A percentile compares a stretch with the other conserved stretches of the same genome.
phyloP scores from a whole-genome alignment of 2,797 vertebrate species.

The Enteromius radiatus region DNA sequence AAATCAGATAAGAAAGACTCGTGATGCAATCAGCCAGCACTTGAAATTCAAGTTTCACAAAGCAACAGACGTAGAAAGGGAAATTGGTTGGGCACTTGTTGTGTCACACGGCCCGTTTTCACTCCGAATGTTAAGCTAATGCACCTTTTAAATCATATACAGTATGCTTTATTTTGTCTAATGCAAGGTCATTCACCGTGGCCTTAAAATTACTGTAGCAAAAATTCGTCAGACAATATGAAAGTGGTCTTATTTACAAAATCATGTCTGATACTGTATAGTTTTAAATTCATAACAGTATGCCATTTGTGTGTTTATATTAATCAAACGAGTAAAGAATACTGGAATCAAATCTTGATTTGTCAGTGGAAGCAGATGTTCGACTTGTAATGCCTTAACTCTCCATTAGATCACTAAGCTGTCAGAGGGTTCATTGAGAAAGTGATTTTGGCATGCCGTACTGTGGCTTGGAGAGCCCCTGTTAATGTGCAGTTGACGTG shows the following conservation, averaged over 20 bases:
- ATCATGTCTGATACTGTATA: constrained; percentile 44
- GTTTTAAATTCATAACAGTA: constrained; percentile 43
- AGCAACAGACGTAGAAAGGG: constrained; percentile 49
- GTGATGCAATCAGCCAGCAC: constrained; percentile 38
- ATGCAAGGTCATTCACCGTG: constrained; percentile 12
- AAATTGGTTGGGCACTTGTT: constrained; percentile 18
- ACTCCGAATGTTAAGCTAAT: constrained; percentile 27
- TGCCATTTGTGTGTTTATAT: constrained; percentile 45
- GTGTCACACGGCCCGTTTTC: constrained; percentile 30
- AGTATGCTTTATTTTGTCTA: constrained; percentile 46
- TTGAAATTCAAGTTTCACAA: constrained; percentile 48
- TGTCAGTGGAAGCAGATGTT: constrained; percentile 33
- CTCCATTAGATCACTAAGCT: constrained; percentile 28
- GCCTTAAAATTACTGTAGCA: constrained; percentile 48
- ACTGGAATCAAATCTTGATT: constrained; percentile 49
- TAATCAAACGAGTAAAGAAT: constrained; percentile 49
- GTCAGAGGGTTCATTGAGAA: constrained; percentile 41
- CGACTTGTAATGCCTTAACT: constrained; percentile 46
- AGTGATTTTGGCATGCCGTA: constrained; percentile 20
- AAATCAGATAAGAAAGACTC: constrained; percentile 13
- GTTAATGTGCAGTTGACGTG: constrained; percentile 36
- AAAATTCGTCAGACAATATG: constrained; percentile 24
- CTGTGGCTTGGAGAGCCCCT: constrained; percentile 23
- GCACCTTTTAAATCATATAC: constrained; percentile 23
- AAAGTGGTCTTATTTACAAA: constrained; percentile 41